Evolutionary conservation across 1,140 invertebrate species (phyloP), one percentile per base, ranked within the genome.

Genomic region (Aphelenchoides besseyi): DNA sequence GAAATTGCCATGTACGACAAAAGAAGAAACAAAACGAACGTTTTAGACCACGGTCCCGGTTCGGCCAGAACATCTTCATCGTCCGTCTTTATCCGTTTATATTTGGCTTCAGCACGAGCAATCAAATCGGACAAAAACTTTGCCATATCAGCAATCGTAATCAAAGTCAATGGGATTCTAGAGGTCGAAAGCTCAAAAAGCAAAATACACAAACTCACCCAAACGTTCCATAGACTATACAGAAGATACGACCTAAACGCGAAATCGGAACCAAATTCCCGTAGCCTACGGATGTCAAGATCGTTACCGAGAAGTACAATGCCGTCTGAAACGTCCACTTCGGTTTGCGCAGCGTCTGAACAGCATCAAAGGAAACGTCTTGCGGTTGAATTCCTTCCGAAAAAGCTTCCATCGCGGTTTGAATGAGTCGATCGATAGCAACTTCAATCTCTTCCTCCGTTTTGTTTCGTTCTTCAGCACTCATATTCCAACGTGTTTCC

Each of bases 261-360:
- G 79, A 81, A 28, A 78, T 80, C n/a, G 76, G 76, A 1, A 78
- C 75, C 48, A 68, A 23, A 61, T 76, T 57, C n/a, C 52, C 41
- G 3, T 71, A 78, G 26, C 37, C 53, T 71, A 61, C 71, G 59
- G n/a, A 18, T 33, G 55, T 48, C 41, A 78, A 68, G 52, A 78
- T 48, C 18, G 76, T 78, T 23, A 71, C 62, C 36, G 76, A 77
- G 36, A 78, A 78, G 54, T 77, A 78, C 28, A 80, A 63, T 28
- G 76, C 77, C 0, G 76, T 77, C 23, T 78, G 76, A 70, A 80
- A 78, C 32, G 68, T 78, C 76, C 76, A 78, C 69, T 80, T 77
- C n/a, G 73, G 32, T 37, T 36, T 53, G 2, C 37, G 59, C 18
- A 16, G 29, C 12, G 67, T 23, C 16, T 69, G 36, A 26, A 35